phyloP scores from a whole-genome alignment of 2,797 vertebrate genomes.

The Phrynocephalus vlangalii region DNA sequence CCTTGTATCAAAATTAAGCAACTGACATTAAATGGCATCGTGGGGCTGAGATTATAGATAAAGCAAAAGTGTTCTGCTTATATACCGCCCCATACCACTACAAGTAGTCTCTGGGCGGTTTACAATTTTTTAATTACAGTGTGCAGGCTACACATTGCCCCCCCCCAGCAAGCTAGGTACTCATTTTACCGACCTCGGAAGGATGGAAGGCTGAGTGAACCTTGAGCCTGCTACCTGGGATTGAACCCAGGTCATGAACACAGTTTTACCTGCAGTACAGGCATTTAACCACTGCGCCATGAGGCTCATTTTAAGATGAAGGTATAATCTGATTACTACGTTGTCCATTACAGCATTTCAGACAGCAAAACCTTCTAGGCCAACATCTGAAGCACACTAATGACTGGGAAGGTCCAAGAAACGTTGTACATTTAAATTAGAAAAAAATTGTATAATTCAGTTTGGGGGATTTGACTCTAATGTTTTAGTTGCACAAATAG shows the following conservation, averaged over 20 bases:
- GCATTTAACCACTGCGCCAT: too few relatives aligned
- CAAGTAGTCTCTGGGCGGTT: too few relatives aligned
- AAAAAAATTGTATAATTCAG: neutral
- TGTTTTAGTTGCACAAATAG: neutral
- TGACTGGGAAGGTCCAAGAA: neutral
- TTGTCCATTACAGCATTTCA: neutral
- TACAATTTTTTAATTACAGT: too few relatives aligned
- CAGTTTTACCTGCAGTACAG: too few relatives aligned
- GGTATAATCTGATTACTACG: neutral
- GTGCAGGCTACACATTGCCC: too few relatives aligned
- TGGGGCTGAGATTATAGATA: neutral
- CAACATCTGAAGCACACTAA: neutral
- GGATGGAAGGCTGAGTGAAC: too few relatives aligned
- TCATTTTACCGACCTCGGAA: too few relatives aligned
- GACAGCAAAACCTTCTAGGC: neutral
- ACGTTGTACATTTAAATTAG: neutral
- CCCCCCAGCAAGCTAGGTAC: too few relatives aligned
- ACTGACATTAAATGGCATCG: neutral
- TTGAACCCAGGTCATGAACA: too few relatives aligned
- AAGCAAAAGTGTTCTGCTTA: too few relatives aligned
- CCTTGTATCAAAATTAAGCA: neutral
- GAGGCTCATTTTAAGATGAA: neutral
- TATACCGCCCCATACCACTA: too few relatives aligned
- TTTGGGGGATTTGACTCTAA: neutral
- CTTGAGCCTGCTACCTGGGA: too few relatives aligned